phyloP scores from a whole-genome alignment of 2,797 vertebrate species.

The Dromococcyx pavoninus region DNA sequence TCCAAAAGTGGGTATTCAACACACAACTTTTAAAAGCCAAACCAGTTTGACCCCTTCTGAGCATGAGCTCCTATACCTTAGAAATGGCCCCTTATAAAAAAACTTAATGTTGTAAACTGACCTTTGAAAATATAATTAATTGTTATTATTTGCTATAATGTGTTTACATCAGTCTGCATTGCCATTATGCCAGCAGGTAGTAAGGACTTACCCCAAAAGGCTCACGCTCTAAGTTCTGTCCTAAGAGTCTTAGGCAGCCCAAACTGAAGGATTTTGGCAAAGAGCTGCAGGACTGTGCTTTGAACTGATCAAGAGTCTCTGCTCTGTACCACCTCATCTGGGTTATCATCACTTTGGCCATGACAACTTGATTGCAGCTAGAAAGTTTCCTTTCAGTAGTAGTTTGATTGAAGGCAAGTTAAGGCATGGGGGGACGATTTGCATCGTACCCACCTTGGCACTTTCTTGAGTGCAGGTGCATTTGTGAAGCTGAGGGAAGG shows the following conservation, averaged over 20 bases:
- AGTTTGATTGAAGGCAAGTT: not conserved
- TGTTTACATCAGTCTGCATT: not conserved
- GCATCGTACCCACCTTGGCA: rapidly evolving
- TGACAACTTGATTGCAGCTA: not conserved
- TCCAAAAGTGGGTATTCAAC: not conserved
- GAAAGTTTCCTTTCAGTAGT: not conserved
- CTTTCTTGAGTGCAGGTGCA: rapidly evolving
- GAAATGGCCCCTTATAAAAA: not conserved
- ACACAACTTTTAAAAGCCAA: not conserved
- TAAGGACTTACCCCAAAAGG: not conserved
- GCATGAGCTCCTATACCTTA: not conserved
- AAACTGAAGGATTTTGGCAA: not conserved
- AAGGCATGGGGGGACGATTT: rapidly evolving
- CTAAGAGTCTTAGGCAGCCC: not conserved
- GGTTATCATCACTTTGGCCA: not conserved
- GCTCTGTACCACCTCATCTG: not conserved
- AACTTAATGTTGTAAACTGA: not conserved
- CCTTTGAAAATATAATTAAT: not conserved
- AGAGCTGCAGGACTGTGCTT: not conserved
- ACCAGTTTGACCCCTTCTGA: not conserved
- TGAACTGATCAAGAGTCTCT: not conserved
- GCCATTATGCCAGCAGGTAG: not conserved
- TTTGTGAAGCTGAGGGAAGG: not conserved
- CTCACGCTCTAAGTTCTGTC: not conserved
- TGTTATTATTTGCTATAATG: not conserved